Percentiles rank a stretch among this genome's conserved stretches.
Conservation (phyloP, 2,888 invertebrate genomes). For the Aquatica leii region DNA sequence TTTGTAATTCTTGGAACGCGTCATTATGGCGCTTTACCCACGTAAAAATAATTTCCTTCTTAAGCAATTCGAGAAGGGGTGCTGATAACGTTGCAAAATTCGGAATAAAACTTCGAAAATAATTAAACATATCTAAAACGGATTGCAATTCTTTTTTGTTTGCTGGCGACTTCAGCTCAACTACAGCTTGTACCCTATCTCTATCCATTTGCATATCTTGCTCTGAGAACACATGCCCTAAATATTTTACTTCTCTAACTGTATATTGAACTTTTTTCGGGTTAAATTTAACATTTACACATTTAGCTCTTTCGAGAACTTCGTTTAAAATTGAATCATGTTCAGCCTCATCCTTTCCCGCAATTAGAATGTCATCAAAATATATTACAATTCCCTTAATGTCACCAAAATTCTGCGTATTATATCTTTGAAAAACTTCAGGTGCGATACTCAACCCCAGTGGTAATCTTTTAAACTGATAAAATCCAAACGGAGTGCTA, state of each 20-base stretch:
- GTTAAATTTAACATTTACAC: too few species aligned
- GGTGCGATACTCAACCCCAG: constrained; percentile 40
- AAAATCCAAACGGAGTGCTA: constrained; percentile 48
- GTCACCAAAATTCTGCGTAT: constrained; percentile 51
- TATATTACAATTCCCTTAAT: constrained; percentile 44
- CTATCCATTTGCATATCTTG: too few species aligned
- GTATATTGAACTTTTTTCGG: too few species aligned
- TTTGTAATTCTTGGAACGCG: neutral
- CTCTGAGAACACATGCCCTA: too few species aligned
- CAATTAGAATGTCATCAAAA: too few species aligned
- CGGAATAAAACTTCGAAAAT: neutral
- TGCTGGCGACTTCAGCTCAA: neutral
- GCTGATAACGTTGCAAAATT: neutral
- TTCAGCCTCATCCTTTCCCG: constrained; percentile 26
- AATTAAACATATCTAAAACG: neutral
- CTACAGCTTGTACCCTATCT: neutral
- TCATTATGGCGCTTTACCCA: neutral
- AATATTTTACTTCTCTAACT: too few species aligned
- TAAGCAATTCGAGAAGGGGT: neutral
- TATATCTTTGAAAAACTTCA: constrained; percentile 49
- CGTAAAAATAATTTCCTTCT: constrained; percentile 5
- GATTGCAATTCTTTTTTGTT: neutral
- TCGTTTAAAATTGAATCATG: constrained; percentile 35
- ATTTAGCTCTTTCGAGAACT: too few species aligned
- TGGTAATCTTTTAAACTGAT: constrained; percentile 34